Evolutionary conservation across 2,797 vertebrate species (phyloP), one percentile per base, ranked within the genome.

Genomic region (Centropyge bicolor): DNA sequence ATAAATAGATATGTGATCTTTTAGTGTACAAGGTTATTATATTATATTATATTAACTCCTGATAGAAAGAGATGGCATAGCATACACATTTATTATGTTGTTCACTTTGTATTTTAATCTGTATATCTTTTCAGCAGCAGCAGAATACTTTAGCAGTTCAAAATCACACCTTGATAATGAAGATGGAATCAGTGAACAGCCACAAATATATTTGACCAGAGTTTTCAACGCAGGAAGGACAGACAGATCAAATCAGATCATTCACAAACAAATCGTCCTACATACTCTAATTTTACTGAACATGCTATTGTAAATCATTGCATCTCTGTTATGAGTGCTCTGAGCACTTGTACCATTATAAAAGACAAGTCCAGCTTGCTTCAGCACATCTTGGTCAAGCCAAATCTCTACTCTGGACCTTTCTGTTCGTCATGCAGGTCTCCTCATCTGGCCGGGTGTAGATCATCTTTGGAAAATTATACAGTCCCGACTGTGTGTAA

Each of bases 291-390:
- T 74, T 73, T 74, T 31, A 85, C 46, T 67, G 46, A 83, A 79
- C 61, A 65, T 62, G 35, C 56, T 62, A 14, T 76, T 72, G 51
- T 74, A 40, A 49, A 51, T 70, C 45, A 57, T 49, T 43, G 24
- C 68, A 65, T 65, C 35, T 81, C 48, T 66, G 45, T 78, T 70
- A 71, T 61, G 54, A 78, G 69, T 82, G 82, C 75, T 86, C 56
- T 63, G 49, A 80, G 55, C 78, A 85, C 67, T 73, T 80, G 82
- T 76, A 84, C 51, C 51, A 62, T 71, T 51, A 67, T 67, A 60
- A 93, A 92, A 92, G 78, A 94, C 97, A 98, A 98, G 97, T 97
- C 97, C 97, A 97, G 97, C 97, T 98, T 98, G 97, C 96, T 97
- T 96, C 95, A 80, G 78, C 83, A 96, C 96, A 70, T 82, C 95